phyloP scores from a whole-genome alignment of 2,113 vertebrate species.

The Laticauda colubrina region DNA sequence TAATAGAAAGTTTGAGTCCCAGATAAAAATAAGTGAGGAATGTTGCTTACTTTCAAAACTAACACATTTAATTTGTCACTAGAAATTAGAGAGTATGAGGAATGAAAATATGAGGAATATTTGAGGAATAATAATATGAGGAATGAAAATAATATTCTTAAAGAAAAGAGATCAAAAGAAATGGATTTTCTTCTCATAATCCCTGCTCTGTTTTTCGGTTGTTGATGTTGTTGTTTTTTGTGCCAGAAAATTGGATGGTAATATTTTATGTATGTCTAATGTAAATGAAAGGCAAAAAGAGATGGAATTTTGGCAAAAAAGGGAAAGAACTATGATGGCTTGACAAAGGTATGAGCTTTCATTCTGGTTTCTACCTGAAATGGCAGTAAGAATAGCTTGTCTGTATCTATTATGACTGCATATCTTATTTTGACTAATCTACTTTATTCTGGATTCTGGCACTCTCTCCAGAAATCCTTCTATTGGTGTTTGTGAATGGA shows the following conservation, averaged over 20 bases:
- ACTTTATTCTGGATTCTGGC: neutral
- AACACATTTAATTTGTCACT: constrained; percentile 13
- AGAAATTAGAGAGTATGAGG: neutral
- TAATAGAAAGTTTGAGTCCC: constrained; percentile 32
- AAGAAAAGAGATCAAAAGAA: neutral
- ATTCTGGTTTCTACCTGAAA: neutral
- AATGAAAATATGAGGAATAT: neutral
- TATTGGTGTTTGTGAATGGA: neutral
- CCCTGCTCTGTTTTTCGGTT: neutral
- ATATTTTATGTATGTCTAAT: constrained; percentile 18
- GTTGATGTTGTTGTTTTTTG: neutral
- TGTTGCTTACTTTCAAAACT: constrained; percentile 19
- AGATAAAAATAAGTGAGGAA: constrained; percentile 27
- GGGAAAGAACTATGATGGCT: neutral
- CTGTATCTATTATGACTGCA: neutral
- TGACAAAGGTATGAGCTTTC: neutral
- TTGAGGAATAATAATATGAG: neutral
- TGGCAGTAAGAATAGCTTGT: neutral
- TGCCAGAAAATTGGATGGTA: constrained; percentile 28
- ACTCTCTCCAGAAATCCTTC: neutral
- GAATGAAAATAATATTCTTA: neutral
- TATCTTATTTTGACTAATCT: neutral
- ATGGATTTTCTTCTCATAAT: neutral
- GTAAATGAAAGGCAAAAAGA: neutral
- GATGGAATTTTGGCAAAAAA: neutral